phyloP scores from a whole-genome alignment of 2,113 vertebrate species.

The Tursiops truncatus region DNA sequence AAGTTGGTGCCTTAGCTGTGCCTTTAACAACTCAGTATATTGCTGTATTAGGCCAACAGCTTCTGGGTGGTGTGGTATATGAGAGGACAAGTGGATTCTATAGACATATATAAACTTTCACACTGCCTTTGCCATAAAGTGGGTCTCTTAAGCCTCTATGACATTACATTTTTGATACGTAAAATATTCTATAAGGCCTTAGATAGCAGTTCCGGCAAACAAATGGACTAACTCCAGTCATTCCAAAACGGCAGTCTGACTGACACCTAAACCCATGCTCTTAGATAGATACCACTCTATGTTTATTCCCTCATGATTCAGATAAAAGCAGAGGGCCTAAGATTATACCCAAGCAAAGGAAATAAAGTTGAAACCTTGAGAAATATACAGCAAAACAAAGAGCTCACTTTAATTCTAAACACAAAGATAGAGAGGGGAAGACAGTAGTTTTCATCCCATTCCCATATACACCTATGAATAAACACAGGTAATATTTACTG shows the following conservation, averaged over 20 bases:
- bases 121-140: neutral
- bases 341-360: neutral
- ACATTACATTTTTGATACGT: neutral
- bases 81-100: neutral
- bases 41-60: neutral
- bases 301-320: neutral
- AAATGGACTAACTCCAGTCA: neutral
- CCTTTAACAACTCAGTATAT: neutral
- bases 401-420: neutral
- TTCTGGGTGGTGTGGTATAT: neutral
- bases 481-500: neutral
- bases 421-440: neutral
- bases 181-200: neutral
- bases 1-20: neutral
- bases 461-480: neutral
- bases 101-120: neutral
- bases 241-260: neutral
- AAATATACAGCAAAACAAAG: neutral
- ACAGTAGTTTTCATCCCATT: neutral
- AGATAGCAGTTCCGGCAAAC: neutral
- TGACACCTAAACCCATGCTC: neutral
- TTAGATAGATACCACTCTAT: neutral
- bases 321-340: neutral
- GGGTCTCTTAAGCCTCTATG: neutral
- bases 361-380: neutral